Evolutionary conservation across 2,888 invertebrate species (phyloP).

Genomic region (Drosophila koepferae): DNA sequence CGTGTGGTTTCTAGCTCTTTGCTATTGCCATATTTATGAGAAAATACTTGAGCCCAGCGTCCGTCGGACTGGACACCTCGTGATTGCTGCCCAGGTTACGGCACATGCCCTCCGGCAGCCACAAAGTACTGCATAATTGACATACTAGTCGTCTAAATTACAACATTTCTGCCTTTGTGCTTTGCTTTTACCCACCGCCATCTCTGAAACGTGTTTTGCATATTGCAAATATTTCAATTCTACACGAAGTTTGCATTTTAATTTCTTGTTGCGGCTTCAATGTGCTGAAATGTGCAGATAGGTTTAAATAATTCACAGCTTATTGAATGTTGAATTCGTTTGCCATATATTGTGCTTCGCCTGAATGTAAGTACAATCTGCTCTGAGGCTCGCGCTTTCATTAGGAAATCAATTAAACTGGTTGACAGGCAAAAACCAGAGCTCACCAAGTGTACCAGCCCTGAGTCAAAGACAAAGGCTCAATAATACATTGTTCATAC

Average conservation of each 20-base stretch:
- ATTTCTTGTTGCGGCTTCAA: conserved; percentile 1
- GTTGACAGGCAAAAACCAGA: conserved; percentile 20
- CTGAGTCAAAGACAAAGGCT: not conserved
- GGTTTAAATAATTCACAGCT: conserved; percentile 55
- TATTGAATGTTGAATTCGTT: conserved; percentile 45
- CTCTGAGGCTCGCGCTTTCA: conserved; percentile 18
- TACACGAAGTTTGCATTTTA: conserved; percentile 17
- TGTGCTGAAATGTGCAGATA: conserved; percentile 28
- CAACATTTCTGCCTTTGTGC: conserved; percentile 28
- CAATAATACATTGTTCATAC: conserved; percentile 38
- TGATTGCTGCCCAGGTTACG: conserved; percentile 27
- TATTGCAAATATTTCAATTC: conserved; percentile 35
- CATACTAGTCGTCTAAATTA: conserved; percentile 50
- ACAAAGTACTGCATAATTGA: conserved; percentile 61
- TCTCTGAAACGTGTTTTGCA: conserved; percentile 18
- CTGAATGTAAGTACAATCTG: conserved; percentile 14
- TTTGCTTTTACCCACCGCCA: not conserved
- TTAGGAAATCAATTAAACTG: conserved; percentile 67
- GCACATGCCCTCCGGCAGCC: conserved; percentile 12
- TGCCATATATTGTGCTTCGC: conserved; percentile 20
- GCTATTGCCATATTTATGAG: conserved; percentile 26
- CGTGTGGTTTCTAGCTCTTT: conserved; percentile 51
- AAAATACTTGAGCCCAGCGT: conserved; percentile 37
- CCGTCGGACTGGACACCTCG: conserved; percentile 3
- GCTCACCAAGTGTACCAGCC: conserved; percentile 19